Evolutionary conservation across 2,797 vertebrate genomes (phyloP), one percentile per base, ranked within the genome.

Genomic region (Cirrhinus mrigala): DNA sequence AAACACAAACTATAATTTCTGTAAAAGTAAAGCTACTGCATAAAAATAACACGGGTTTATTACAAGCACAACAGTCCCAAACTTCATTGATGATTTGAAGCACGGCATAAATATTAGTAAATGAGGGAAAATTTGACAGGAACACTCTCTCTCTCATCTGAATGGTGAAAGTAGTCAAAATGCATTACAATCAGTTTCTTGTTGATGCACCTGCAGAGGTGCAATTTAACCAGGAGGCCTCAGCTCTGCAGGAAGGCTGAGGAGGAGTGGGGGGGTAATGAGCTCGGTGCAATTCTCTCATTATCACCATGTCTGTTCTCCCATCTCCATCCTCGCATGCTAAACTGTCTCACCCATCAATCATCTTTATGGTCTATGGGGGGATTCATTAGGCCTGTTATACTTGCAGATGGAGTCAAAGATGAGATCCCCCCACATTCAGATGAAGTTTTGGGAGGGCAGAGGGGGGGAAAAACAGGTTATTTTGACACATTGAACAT

Each of bases 321-420:
- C 83, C 77, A 87, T 88, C 70, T 81, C 85, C 77, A 80, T 87
- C 71, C 89, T 88, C 58, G 89, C 68, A 79, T 79, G 89, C 87
- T 89, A 88, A 90, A 92, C 90, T 88, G 87, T 92, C 88, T 90
- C 24, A 54, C 75, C 89, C 91, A 94, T 95, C 92, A 93, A 93
- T 95, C 93, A 95, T 93, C 87, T 92, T 91, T 90, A 92, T 70
- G 79, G 87, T 90, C 83, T 37, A 46, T 83, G 83, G 78, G 88
- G 91, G 93, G 92, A 94, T 93, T 93, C 91, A 94, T 94, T 91
- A 90, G 80, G 82, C 86, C 86, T 52, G 73, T 86, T 82, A 91
- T 89, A 88, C 54, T 74, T 88, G 85, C 83, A 91, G 89, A 92
- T 87, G 74, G 62, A 91, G 91, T 85, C 74, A 88, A 85, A 92